These are phyloP conservation scores for Sesamia inferens DNA, from an alignment of 2,888 invertebrate species.

Conservation along the genomic window DNA sequence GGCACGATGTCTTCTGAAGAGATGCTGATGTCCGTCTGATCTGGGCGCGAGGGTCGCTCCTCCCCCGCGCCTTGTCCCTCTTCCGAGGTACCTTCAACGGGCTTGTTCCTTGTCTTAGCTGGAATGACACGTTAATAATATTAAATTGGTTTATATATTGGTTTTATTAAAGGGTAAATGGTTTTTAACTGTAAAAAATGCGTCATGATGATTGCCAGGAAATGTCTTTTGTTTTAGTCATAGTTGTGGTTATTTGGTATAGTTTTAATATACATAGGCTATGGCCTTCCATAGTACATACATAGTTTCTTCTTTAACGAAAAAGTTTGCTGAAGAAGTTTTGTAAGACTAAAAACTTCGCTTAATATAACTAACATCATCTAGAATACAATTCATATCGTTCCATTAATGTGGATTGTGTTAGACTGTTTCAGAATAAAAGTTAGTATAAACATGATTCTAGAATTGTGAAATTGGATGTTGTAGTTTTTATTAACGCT, in stretches of 20 bases:
- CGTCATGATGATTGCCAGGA: constrained; percentile 9
- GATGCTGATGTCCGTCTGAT: constrained; percentile 84
- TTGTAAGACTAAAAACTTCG: background rate
- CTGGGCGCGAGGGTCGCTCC: constrained; percentile 81
- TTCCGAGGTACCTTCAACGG: constrained; percentile 74
- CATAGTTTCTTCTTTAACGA: background rate
- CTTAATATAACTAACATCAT: background rate
- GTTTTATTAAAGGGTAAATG: background rate
- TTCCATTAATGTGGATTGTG: background rate
- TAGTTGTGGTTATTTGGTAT: background rate
- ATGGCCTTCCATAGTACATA: background rate
- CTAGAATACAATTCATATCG: background rate
- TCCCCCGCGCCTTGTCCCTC: constrained; percentile 79
- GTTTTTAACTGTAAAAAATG: background rate
- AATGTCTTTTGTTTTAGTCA: constrained; percentile 30
- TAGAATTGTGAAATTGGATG: constrained; percentile 1
- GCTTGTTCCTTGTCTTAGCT: constrained; percentile 79
- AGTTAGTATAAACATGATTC: constrained; percentile 26
- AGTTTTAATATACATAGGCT: background rate
- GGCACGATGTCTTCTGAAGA: constrained; percentile 81
- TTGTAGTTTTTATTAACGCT: background rate
- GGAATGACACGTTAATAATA: constrained; percentile 64
- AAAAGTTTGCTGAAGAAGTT: background rate
- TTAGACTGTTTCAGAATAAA: background rate
- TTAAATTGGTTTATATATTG: constrained; percentile 39